phyloP scores from a whole-genome alignment of 2,888 invertebrate genomes.

The Parascotia fuliginaria region DNA sequence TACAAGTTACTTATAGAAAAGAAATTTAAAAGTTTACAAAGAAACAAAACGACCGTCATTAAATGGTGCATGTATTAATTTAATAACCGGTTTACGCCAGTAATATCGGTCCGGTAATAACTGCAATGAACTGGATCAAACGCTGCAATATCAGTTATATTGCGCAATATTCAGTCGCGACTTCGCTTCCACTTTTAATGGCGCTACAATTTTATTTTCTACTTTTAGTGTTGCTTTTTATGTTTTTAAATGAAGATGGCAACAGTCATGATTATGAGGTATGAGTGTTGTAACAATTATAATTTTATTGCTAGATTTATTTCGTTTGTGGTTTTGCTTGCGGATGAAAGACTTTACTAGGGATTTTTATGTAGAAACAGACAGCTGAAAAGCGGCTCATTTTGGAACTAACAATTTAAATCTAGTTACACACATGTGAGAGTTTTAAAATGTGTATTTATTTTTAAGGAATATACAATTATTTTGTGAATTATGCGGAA shows the following conservation, averaged over 20 bases:
- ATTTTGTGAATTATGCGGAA: no score
- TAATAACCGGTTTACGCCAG: slow-evolving; percentile 36
- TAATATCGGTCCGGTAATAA: slow-evolving; percentile 44
- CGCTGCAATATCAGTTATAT: slow-evolving; percentile 35
- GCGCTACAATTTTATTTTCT: not conserved
- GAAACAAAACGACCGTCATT: slow-evolving; percentile 16
- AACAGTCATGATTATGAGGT: not conserved
- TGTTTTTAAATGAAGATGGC: not conserved
- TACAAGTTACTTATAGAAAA: not conserved
- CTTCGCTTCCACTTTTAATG: slow-evolving; percentile 3
- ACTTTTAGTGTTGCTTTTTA: not conserved
- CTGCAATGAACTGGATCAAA: slow-evolving; percentile 42
- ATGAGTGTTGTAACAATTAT: not conserved
- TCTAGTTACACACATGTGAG: no score
- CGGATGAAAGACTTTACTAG: not conserved
- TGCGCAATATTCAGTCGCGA: slow-evolving; percentile 11
- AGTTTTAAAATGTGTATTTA: no score
- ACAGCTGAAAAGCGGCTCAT: not conserved
- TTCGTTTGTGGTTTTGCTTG: not conserved
- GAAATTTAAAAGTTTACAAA: slow-evolving; percentile 7
- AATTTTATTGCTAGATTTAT: not conserved
- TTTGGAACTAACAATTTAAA: no score
- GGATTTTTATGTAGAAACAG: not conserved
- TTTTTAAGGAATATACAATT: no score
- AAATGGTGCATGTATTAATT: slow-evolving; percentile 28